Percentiles rank a stretch among this genome's conserved stretches.
Evolutionary conservation across 2,888 invertebrate genomes (phyloP).

Genomic region (Tinea trinotella): DNA sequence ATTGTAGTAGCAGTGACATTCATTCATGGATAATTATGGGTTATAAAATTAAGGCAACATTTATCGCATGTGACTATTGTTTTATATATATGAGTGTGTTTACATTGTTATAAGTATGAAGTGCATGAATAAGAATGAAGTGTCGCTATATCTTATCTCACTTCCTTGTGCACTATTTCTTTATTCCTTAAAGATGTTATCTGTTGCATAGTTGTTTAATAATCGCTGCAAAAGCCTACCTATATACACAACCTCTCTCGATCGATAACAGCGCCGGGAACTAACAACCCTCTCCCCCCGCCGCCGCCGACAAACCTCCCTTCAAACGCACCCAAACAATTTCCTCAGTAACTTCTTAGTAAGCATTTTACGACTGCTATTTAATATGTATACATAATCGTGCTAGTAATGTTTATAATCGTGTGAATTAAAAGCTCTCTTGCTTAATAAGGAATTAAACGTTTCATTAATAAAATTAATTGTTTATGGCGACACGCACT

Average conservation of each 20-base stretch:
- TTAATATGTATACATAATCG: neutral
- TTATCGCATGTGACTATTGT: neutral
- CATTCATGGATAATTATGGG: too few relatives aligned
- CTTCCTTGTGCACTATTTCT: neutral
- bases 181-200: neutral
- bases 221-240: neutral
- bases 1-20: too few relatives aligned
- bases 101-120: neutral
- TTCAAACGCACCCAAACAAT: conserved; percentile 7
- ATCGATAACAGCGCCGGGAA: neutral
- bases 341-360: neutral
- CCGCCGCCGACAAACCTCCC: neutral
- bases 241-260: neutral
- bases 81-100: neutral
- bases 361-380: neutral
- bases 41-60: too few relatives aligned
- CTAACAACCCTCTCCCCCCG: neutral
- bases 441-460: neutral
- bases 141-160: conserved; percentile 2
- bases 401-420: neutral
- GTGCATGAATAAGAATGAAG: too few relatives aligned
- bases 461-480: neutral
- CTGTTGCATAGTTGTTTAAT: neutral
- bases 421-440: neutral
- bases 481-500: neutral